Conservation (phyloP, 2,797 vertebrate genomes). For the Hyperoplus immaculatus region DNA sequence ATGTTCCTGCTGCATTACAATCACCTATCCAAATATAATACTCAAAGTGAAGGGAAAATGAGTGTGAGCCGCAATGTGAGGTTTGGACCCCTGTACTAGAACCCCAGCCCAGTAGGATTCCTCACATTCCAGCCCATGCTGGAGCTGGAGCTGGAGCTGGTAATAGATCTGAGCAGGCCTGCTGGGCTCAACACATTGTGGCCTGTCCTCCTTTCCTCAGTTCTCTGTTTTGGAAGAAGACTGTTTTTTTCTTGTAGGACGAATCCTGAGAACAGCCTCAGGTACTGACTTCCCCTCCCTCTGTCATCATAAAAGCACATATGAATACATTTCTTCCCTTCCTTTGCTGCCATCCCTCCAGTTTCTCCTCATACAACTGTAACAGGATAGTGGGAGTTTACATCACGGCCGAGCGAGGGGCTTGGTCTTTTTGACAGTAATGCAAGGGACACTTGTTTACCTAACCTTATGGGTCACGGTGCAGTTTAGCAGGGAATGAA, state of each 20-base stretch:
- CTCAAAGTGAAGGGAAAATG: constrained; percentile 62
- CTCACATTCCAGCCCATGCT: constrained; percentile 84
- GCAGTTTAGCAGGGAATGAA: constrained; percentile 84
- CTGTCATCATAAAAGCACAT: constrained; percentile 37
- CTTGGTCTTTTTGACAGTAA: constrained; percentile 81
- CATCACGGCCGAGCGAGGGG: constrained; percentile 74
- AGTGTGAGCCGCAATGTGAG: constrained; percentile 74
- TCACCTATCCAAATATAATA: constrained; percentile 71
- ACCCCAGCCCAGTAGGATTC: constrained; percentile 84
- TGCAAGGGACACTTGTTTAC: constrained; percentile 85
- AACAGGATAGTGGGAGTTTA: constrained; percentile 82
- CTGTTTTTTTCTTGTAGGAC: constrained; percentile 68
- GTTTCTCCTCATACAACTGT: constrained; percentile 65
- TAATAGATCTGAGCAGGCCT: constrained; percentile 84
- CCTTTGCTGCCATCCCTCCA: constrained; percentile 44
- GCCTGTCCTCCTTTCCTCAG: constrained; percentile 56
- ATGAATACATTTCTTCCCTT: constrained; percentile 53
- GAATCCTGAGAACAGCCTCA: constrained; percentile 79
- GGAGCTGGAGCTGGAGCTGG: constrained; percentile 81
- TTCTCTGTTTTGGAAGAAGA: constrained; percentile 68
- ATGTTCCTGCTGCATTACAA: constrained; percentile 65
- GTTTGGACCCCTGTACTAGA: constrained; percentile 81
- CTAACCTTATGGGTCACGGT: constrained; percentile 81
- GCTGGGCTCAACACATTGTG: constrained; percentile 77
- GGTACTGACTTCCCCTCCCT: constrained; percentile 74